Evolutionary conservation across 2,888 invertebrate genomes (phyloP).

Genomic region (Acronicta psi): DNA sequence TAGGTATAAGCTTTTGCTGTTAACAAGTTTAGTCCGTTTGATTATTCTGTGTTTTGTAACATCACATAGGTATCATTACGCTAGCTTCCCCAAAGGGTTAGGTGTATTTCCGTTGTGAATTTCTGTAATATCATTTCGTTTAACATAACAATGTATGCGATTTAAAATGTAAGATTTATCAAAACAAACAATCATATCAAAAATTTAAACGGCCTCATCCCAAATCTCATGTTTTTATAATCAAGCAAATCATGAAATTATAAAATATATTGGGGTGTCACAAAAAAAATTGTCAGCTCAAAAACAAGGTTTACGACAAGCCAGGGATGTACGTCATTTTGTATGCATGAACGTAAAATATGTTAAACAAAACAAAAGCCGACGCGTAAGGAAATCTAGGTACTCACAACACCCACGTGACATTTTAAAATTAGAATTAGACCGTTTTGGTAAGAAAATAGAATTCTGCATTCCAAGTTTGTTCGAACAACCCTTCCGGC

Average conservation of each 20-base stretch:
- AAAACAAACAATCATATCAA: neutral
- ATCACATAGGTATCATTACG: no score
- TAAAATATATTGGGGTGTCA: conserved; percentile 6
- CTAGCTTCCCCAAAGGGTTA: no score
- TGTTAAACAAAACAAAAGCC: conserved; percentile 47
- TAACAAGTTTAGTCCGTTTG: no score
- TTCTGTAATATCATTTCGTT: no score
- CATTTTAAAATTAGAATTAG: conserved; percentile 30
- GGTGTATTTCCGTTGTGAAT: no score
- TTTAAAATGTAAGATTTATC: no score
- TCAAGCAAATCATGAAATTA: conserved; percentile 10
- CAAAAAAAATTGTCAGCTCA: conserved; percentile 27
- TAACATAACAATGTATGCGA: no score
- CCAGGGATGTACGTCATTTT: conserved; percentile 30
- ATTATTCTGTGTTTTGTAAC: no score
- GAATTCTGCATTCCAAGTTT: no score
- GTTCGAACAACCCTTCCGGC: no score
- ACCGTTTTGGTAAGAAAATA: conserved; percentile 3
- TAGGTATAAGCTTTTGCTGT: no score
- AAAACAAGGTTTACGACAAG: conserved; percentile 37
- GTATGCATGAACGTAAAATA: conserved; percentile 50
- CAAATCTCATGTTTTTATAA: conserved; percentile 25
- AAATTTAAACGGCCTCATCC: neutral
- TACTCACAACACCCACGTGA: conserved; percentile 17
- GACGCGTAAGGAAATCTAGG: conserved; percentile 38